Percentiles rank a stretch among this genome's conserved stretches.
Conservation (phyloP, 1,140 invertebrate species). For the Aleiodes sp. region DNA sequence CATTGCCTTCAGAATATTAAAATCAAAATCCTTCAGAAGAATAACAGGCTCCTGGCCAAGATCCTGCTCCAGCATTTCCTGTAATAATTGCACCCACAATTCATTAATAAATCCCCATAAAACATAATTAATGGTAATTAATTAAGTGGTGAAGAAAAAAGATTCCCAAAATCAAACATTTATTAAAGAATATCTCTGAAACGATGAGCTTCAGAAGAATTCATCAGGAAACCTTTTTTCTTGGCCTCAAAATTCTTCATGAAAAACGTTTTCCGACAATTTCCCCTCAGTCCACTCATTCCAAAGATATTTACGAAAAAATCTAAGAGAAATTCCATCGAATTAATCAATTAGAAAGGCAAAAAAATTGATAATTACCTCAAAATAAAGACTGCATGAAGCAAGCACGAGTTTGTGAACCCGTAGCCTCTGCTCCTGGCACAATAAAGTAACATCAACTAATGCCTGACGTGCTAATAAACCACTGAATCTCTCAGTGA, state of each 20-base stretch:
- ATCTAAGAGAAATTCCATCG: neutral
- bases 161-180: neutral
- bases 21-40: constrained; percentile 68
- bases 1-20: constrained; percentile 68
- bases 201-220: too few species aligned
- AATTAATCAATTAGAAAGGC: too few species aligned
- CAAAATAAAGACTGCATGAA: constrained; percentile 73
- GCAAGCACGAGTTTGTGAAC: constrained; percentile 71
- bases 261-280: too few species aligned
- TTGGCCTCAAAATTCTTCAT: too few species aligned
- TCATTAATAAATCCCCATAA: constrained; percentile 33
- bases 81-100: too few species aligned
- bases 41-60: constrained; percentile 68
- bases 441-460: constrained; percentile 70
- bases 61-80: constrained; percentile 69
- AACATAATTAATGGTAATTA: too few species aligned
- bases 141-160: too few species aligned
- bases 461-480: constrained; percentile 69
- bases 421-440: constrained; percentile 69
- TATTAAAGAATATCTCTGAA: too few species aligned
- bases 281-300: too few species aligned
- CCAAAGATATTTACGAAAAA: too few species aligned
- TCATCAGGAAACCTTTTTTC: too few species aligned
- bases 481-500: constrained; percentile 68
- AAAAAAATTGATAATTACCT: constrained; percentile 53